These are phyloP conservation scores for Holacanthus passer DNA, from an alignment of 2,113 vertebrate genomes.

Conservation along the genomic window DNA sequence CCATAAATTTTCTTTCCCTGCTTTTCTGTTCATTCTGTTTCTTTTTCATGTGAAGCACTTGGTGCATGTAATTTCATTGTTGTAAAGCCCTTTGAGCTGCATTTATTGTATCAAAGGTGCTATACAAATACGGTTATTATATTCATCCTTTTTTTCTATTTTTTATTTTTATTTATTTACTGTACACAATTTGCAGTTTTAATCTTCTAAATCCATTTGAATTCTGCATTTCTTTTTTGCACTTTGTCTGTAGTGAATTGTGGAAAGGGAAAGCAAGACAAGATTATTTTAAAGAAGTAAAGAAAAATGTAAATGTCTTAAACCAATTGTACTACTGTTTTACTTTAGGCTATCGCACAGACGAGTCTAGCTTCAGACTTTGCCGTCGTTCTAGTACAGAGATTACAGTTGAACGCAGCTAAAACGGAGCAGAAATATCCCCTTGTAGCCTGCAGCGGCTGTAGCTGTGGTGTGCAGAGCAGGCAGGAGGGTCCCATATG, in stretches of 20 bases:
- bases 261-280: background rate
- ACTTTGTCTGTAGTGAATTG: background rate
- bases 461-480: constrained; percentile 43
- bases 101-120: no score
- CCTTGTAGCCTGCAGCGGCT: constrained; percentile 63
- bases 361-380: background rate
- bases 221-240: background rate
- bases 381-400: constrained; percentile 7
- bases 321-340: background rate
- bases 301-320: background rate
- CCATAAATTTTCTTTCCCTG: no score
- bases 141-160: background rate
- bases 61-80: no score
- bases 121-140: no score
- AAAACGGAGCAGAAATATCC: constrained; percentile 28
- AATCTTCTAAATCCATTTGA: background rate
- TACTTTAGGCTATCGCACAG: background rate
- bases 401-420: constrained; percentile 9
- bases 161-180: background rate
- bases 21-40: no score
- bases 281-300: background rate
- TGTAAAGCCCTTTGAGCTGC: no score
- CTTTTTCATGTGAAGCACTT: no score
- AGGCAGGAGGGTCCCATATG: constrained; percentile 78
- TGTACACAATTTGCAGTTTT: background rate